Base-by-base conservation (phyloP, 1,140 invertebrate genomes). In the Drosophila navojoa region DNA sequence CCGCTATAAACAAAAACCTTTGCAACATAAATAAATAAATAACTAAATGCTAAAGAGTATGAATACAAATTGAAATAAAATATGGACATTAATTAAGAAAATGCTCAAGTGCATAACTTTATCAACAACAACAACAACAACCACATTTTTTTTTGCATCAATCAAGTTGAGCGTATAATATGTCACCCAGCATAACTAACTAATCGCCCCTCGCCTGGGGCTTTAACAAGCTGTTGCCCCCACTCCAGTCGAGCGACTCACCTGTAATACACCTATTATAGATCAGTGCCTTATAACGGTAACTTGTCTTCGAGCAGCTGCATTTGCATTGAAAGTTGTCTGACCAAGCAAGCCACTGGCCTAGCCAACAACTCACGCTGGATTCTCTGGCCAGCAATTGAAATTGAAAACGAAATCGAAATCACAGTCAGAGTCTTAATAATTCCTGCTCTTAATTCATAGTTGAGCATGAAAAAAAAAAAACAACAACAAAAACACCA, bases 281-380 rank as follows among this genome's bases (percentile, higher is more conserved):
- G 32, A 60, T 25, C 42, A 64, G 19, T 52, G 61, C 69, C 69
- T 71, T 58, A 42, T 72, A 72, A 72, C 70, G 62, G 70, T 72
- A 72, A 67, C 55, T 40, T 22, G 70, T 67, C 45, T 58, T 58
- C 5, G 29, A 54, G 49, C 55, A 32, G 32, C 52, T 69, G 67
- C 75, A 85, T 86, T 86, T 86, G 82, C 81, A 87, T 86, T 87
- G 81, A 86, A 86, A 86, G 81, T 86, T 87, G 81, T 86, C 62
- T 59, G 45, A 27, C 50, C 25, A 25, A 32, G n/a, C 25, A 25
- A 32, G n/a, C 27, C 22, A n/a, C 47, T 16, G 38, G 57, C 63
- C 55, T 35, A 22, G 57, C 53, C 22, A 47, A 32, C n/a, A 35
- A 40, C 49, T 61, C 40, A 35, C 45, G 4, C 25, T 15, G 25